Conservation (phyloP, 2,113 vertebrate species). For the Psilopsiagon aymara region DNA sequence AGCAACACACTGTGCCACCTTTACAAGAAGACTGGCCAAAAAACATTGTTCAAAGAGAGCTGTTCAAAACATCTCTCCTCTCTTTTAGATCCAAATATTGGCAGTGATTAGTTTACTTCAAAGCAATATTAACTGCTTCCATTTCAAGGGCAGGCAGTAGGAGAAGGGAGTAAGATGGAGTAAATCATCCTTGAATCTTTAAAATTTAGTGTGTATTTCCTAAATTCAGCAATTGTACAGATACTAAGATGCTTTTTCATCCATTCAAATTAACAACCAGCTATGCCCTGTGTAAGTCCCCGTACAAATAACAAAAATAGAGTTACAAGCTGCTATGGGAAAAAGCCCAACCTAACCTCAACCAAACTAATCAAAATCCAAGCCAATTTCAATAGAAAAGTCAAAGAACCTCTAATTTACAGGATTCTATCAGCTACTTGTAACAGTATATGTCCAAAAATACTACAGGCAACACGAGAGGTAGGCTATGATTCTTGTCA, state of each 20-base stretch:
- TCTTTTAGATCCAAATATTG: conserved; percentile 1
- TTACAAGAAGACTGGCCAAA: background rate
- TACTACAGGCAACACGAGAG: background rate
- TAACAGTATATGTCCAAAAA: background rate
- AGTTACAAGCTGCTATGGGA: background rate
- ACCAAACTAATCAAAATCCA: background rate
- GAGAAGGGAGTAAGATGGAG: background rate
- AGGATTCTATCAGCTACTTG: background rate
- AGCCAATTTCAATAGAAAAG: background rate
- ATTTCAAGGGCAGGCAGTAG: background rate
- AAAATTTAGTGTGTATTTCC: conserved; percentile 6
- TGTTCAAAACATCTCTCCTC: background rate
- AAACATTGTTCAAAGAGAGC: conserved; percentile 3
- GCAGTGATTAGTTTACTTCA: conserved; percentile 25
- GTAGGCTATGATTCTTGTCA: background rate
- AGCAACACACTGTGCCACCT: conserved; percentile 27
- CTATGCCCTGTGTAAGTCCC: background rate
- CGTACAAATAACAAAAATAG: background rate
- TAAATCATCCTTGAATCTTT: conserved; percentile 1
- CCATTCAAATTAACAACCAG: background rate
- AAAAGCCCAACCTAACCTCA: background rate
- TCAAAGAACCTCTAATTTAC: background rate
- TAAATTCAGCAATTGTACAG: conserved; percentile 1
- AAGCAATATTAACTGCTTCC: conserved; percentile 25
- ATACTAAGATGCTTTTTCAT: conserved; percentile 15